Evolutionary conservation across 2,113 vertebrate genomes (phyloP).

Genomic region (Malurus melanocephalus): DNA sequence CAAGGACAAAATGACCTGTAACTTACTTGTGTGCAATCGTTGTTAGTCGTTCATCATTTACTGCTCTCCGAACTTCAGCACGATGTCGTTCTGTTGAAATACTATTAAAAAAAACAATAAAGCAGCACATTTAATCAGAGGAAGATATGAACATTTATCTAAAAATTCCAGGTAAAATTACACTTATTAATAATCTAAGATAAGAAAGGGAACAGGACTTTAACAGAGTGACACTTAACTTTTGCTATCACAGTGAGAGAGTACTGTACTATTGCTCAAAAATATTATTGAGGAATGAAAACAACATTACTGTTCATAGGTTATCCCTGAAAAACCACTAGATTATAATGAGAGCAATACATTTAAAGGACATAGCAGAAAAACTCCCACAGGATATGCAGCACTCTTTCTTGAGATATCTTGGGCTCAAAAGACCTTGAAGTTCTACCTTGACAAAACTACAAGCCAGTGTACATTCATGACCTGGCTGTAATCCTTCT

Average conservation of each 20-base stretch:
- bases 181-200: background rate
- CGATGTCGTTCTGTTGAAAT: constrained; percentile 97
- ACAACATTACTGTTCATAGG: background rate
- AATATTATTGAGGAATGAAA: background rate
- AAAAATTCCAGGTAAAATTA: background rate
- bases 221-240: background rate
- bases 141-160: background rate
- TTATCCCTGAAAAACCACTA: background rate
- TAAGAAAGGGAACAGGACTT: background rate
- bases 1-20: constrained; percentile 24
- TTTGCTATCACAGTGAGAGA: background rate
- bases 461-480: background rate
- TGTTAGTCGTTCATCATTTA: constrained; percentile 95
- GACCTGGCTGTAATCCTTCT: background rate
- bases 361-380: background rate
- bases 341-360: background rate
- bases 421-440: background rate
- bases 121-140: background rate
- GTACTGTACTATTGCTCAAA: background rate
- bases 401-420: background rate
- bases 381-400: background rate
- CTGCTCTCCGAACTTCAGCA: constrained; percentile 94
- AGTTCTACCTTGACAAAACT: background rate
- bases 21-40: constrained; percentile 98
- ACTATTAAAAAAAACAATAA: constrained; percentile 62